Evolutionary conservation across 2,888 invertebrate genomes (phyloP), one percentile per base, ranked within the genome.

Genomic region (Drosophila affinis): DNA sequence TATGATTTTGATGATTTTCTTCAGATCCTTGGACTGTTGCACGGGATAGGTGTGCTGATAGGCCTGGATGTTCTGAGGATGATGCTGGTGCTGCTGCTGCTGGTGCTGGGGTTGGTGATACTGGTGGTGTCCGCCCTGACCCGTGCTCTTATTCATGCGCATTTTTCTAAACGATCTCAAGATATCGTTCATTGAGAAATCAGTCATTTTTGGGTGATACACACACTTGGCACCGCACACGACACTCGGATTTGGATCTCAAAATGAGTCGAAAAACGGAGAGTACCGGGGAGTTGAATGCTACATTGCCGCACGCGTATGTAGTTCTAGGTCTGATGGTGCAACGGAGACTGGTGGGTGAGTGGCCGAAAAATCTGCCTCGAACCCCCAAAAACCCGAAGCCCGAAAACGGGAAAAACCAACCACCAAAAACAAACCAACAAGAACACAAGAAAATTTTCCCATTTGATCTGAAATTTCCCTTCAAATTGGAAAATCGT

Each of bases 281-380:
- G 51, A 61, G 45, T 44, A 9, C 14, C 24, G 47, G 51, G 51
- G 62, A 21, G 18, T 24, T 21, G 21, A 21, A 18, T 52, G 81
- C 69, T 21, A 87, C 87, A 87, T 81, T 78, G 79, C 81, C 85
- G 84, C 68, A 59, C 68, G 47, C 80, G 81, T 81, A 39, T 7
- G 39, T n/a, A 79, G 90, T 79, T 89, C 65, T 80, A 76, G 76
- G 87, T 78, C 86, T 79, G 89, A 82, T 84, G 83, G 87, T 86
- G 81, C 81, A 73, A 72, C 73, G 79, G 78, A 87, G 90, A 92
- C 91, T 92, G 91, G 87, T 88, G 91, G 88, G 85, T 89, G 90
- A 88, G 88, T 83, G 84, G 83, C 84, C 88, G 72, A 83, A 90
- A 89, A 80, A 67, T 81, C 76, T 64, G 76, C 79, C 75, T 75